Evolutionary conservation across 2,797 vertebrate species (phyloP).

Genomic region (Sylvia borin): DNA sequence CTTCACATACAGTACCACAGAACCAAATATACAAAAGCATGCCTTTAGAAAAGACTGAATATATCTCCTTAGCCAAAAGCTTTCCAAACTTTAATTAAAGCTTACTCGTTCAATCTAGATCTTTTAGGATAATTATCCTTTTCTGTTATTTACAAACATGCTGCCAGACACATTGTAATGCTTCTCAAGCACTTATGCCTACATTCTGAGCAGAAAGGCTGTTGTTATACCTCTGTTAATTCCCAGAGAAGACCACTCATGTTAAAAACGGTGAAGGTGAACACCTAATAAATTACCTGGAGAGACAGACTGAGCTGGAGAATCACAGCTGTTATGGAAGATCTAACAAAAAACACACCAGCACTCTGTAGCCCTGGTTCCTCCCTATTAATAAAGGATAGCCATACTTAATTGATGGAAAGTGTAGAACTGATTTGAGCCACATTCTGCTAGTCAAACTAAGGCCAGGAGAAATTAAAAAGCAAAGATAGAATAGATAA

Average conservation of each 20-base stretch:
- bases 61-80: not conserved
- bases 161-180: not conserved
- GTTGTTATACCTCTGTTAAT: not conserved
- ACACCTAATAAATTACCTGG: not conserved
- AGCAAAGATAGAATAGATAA: not conserved
- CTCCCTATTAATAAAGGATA: not conserved
- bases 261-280: not conserved
- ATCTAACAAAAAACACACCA: not conserved
- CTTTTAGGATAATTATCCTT: not conserved
- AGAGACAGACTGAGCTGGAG: not conserved
- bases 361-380: not conserved
- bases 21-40: not conserved
- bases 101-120: not conserved
- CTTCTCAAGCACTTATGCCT: not conserved
- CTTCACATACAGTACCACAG: not conserved
- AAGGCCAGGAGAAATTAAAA: not conserved
- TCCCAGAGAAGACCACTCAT: not conserved
- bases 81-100: conserved; percentile 10
- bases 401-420: not conserved
- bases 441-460: not conserved
- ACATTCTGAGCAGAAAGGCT: not conserved
- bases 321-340: not conserved
- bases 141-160: not conserved
- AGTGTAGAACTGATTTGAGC: not conserved
- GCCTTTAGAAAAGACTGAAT: not conserved